A percentile compares a stretch with the other conserved stretches of the same genome.
These are phyloP conservation scores for Origma solitaria DNA, from an alignment of 2,113 vertebrate genomes.

Conservation along the genomic window DNA sequence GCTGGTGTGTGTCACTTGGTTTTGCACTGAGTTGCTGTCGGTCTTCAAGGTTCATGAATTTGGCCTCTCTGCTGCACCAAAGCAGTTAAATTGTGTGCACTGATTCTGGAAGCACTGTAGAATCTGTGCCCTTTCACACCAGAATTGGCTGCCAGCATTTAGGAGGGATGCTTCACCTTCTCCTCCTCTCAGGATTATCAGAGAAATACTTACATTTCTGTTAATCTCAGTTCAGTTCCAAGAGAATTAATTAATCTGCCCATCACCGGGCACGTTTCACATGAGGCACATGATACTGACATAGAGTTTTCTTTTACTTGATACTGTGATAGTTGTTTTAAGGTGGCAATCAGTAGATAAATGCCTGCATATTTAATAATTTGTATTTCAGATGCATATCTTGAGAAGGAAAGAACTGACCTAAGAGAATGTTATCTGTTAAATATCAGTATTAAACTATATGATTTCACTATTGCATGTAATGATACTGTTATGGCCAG, in stretches of 20 bases:
- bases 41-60: not conserved
- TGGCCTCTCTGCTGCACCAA: not conserved
- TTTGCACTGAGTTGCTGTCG: not conserved
- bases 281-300: fast-evolving
- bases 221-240: not conserved
- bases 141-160: not conserved
- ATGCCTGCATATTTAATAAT: not conserved
- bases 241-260: not conserved
- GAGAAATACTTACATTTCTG: not conserved
- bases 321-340: not conserved
- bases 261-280: not conserved
- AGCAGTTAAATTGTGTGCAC: not conserved
- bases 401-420: not conserved
- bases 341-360: not conserved
- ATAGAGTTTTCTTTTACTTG: not conserved
- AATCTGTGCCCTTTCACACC: not conserved
- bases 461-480: not conserved
- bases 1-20: not conserved
- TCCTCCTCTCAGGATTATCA: not conserved
- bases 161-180: not conserved
- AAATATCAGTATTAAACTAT: not conserved
- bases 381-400: not conserved
- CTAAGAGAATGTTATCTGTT: not conserved
- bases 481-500: not conserved
- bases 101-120: not conserved